Evolutionary conservation across 92 coral and sea anemone genomes (phyloP), one percentile per base, ranked within the genome.

Genomic region (Chrysogorgia sp.): DNA sequence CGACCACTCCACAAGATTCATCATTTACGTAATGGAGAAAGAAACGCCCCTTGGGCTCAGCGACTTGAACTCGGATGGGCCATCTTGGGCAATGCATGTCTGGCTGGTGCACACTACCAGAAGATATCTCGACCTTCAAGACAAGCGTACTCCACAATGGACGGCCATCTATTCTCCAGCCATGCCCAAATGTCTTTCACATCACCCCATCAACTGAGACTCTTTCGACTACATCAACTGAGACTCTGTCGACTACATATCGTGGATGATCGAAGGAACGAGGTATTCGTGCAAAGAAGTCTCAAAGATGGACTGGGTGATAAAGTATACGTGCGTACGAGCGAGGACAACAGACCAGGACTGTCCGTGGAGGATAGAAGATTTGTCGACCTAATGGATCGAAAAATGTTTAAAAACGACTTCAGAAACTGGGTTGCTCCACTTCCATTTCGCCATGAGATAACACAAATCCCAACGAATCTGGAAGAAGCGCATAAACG

Each of bases 1-100:
- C 92, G 81, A 21, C 67, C 82, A 1, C 87, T 85, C 0, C 92
- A 82, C 69, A 85, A 88, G 65, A 76, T 85, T 28, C 85, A 82
- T 61, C 66, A 88, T 61, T 84, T 83, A 3, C 81, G 67, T 58
- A 86, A 86, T 31, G 87, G 87, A 26, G 40, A 75, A 21, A 47
- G 79, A 19, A 45, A 82, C 40, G 84, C 87, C 1, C 90, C 87
- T 10, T 56, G 83, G 85, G 83, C 70, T 10, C 86, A n/a, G n/a
- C n/a, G n/a, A n/a, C n/a, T n/a, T n/a, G n/a, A n/a, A n/a, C n/a
- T n/a, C n/a, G n/a, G n/a, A 84, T 86, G 84, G 87, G 84, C 76
- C 34, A 78, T 76, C 0, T 29, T 84, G 12, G 88, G 86, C 10
- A 75, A 88, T 28, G 33, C 84, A 20, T 84, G 92, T 31, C 80